Conservation (phyloP, 2,113 vertebrate species). For the Craseonycteris thonglongyai region DNA sequence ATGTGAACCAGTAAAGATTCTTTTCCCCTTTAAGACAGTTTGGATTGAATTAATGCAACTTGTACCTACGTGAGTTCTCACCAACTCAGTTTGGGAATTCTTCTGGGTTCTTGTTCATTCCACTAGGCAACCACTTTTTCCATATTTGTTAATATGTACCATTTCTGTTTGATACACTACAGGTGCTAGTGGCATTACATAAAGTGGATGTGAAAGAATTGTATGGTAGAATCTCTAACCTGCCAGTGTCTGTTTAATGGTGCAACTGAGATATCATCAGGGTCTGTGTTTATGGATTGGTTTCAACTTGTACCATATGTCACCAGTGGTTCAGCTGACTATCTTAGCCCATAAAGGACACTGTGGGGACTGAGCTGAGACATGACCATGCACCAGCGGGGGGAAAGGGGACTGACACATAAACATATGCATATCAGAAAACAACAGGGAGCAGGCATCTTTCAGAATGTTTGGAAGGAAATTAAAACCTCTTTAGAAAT, state of each 20-base stretch:
- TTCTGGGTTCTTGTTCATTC: background rate
- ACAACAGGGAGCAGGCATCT: background rate
- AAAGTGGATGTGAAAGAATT: background rate
- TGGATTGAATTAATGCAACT: background rate
- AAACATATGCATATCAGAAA: background rate
- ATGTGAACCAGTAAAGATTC: background rate
- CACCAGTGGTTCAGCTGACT: no score
- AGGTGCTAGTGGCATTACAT: background rate
- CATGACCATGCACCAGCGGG: fast-evolving
- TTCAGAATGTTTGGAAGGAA: background rate
- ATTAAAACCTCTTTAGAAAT: background rate
- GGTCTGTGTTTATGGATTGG: background rate
- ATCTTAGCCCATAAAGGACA: background rate
- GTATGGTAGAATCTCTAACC: background rate
- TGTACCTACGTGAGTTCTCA: background rate
- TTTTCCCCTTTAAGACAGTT: background rate
- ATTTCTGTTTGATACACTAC: background rate
- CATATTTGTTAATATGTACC: background rate
- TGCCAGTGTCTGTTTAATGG: background rate
- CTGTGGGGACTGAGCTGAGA: background rate
- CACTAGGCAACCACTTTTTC: background rate
- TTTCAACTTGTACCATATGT: background rate
- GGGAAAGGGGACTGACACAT: background rate
- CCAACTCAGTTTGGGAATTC: background rate
- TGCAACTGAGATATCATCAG: background rate